Percentiles rank a stretch among this genome's conserved stretches.
phyloP scores from a whole-genome alignment of 2,888 invertebrate species.

The Spialia ferax region DNA sequence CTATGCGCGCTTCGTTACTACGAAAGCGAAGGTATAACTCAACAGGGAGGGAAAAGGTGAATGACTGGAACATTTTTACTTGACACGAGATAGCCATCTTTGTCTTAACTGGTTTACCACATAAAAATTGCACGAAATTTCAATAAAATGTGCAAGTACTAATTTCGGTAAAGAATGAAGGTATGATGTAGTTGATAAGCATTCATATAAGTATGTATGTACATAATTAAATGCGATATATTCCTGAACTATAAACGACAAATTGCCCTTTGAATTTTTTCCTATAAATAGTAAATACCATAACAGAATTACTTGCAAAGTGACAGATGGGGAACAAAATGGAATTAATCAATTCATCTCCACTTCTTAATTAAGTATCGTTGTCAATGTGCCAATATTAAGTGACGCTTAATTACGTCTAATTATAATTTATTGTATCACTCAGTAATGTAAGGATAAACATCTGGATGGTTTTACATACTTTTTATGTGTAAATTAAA shows the following conservation, averaged over 20 bases:
- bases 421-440: conserved; percentile 26
- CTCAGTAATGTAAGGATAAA: conserved; percentile 1
- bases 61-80: no score
- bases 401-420: conserved; percentile 24
- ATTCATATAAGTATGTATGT: no score
- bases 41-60: no score
- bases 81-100: no score
- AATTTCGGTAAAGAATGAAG: no score
- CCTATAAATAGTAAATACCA: neutral
- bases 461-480: conserved; percentile 26
- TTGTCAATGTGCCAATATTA: conserved; percentile 23
- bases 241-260: neutral
- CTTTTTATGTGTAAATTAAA: conserved; percentile 21
- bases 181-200: no score
- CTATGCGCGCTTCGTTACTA: no score
- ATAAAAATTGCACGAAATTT: no score
- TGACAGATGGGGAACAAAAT: conserved; percentile 20
- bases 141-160: no score
- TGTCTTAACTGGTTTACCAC: no score
- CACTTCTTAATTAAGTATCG: conserved; percentile 20
- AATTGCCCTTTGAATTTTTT: neutral
- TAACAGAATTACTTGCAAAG: conserved; percentile 16
- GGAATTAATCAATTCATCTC: conserved; percentile 19
- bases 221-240: no score
- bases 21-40: no score